Base-by-base conservation (phyloP, 2,888 invertebrate genomes). In the Drosophila macrothrix region DNA sequence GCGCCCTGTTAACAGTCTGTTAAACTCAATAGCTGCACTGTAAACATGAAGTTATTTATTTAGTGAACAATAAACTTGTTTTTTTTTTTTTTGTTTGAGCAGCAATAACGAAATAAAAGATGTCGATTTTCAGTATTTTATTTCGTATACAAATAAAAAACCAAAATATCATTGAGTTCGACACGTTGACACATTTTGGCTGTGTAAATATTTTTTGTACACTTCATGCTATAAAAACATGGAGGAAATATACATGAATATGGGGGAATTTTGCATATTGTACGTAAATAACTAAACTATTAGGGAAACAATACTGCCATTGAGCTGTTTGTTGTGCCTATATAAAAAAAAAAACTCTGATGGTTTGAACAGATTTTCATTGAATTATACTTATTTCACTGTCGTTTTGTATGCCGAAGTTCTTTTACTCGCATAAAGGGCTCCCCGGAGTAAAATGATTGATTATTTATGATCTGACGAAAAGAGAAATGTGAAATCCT, bases 371-470 rank as follows among this genome's bases (percentile, higher is more conserved):
- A 31, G 59, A 59, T 43, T 73, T 73, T 25, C 31, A n/a, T 29
- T 59, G 54, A 39, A 59, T 73, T 43, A 43, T 22, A 39, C 50
- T 60, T 53, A 56, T 54, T 60, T 35, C 25, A 37, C 50, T 37
- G 76, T 56, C 29, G 4, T 49, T 59, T 39, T 79, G 22, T 50
- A 2, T 31, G 37, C 33, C 35, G 46, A 54, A 53, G 43, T 55
- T 70, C 43, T 39, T 73, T 49, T 39, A 35, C n/a, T 64, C 52
- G 52, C 56, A 50, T 54, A 52, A 19, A 29, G 35, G 39, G 31
- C 56, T 63, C 77, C 67, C 80, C 33, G 50, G 70, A 77, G 82
- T 59, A 50, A 70, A 84, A 84, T 84, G 79, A 84, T 82, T 82
- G 78, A 84, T 84, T 82, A 82, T 82, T 82, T 82, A 82, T 82